phyloP scores from a whole-genome alignment of 2,113 vertebrate species.

The Lepidothrix coronata region DNA sequence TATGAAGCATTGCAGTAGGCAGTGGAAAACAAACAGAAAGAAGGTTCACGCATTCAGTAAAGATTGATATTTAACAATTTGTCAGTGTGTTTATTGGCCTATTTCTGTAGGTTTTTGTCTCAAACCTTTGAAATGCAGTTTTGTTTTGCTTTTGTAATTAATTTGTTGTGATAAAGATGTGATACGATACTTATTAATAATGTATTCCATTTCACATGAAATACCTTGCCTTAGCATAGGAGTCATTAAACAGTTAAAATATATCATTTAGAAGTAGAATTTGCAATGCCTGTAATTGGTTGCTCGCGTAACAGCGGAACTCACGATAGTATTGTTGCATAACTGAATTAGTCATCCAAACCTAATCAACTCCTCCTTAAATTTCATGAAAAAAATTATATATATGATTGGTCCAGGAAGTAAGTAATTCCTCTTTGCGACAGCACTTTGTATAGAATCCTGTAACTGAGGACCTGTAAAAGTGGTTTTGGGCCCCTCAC shows the following conservation, averaged over 20 bases:
- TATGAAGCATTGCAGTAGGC: neutral
- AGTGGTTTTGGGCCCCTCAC: neutral
- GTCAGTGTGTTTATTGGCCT: neutral
- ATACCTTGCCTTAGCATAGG: neutral
- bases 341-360: neutral
- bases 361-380: neutral
- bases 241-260: neutral
- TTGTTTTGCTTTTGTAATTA: neutral
- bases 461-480: neutral
- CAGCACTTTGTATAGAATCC: neutral
- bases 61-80: neutral
- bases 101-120: neutral
- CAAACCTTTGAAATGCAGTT: neutral
- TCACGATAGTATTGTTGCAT: fast-evolving
- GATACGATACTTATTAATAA: neutral
- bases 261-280: neutral
- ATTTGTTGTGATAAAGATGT: neutral
- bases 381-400: neutral
- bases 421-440: neutral
- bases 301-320: neutral
- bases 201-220: neutral
- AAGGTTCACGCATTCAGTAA: neutral
- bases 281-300: neutral
- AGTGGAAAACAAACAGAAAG: neutral
- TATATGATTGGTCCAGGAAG: neutral